A percentile compares a stretch with the other conserved stretches of the same genome.
Evolutionary conservation across 1,140 invertebrate species (phyloP).

Genomic region (Maniola jurtina): DNA sequence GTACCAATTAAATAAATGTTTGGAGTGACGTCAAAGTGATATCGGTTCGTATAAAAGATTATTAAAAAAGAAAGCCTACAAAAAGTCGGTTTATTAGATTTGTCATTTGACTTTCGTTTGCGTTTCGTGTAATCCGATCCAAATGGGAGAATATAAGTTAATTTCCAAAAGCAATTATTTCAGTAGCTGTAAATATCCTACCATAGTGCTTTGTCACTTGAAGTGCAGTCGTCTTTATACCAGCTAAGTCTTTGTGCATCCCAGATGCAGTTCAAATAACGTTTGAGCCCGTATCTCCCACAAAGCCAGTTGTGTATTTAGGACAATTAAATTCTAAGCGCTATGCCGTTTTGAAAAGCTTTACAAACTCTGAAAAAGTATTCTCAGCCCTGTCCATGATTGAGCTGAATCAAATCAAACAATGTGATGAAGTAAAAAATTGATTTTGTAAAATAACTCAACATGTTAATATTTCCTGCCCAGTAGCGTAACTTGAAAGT

Average conservation of each 20-base stretch:
- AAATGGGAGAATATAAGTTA: background rate
- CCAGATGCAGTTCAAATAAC: constrained; percentile 10
- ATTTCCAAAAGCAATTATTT: background rate
- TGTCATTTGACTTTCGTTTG: no score
- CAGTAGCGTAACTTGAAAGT: no score
- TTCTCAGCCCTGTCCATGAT: background rate
- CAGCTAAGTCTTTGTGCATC: constrained; percentile 13
- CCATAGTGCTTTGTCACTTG: constrained; percentile 7
- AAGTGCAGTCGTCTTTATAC: constrained; percentile 11
- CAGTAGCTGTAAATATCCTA: background rate
- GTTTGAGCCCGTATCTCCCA: constrained; percentile 11
- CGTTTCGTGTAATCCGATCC: background rate
- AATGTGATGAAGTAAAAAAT: no score
- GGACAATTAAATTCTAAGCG: constrained; percentile 5
- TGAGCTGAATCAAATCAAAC: background rate
- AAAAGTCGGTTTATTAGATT: no score
- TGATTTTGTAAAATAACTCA: no score
- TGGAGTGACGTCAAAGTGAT: no score
- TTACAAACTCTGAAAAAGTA: background rate
- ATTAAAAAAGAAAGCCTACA: no score
- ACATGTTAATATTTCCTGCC: no score
- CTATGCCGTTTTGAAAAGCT: background rate
- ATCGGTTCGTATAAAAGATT: no score
- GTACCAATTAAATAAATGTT: no score
- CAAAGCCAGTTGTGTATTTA: constrained; percentile 14